Conservation (phyloP, 2,113 vertebrate species). For the Neolamprologus cancellatus region DNA sequence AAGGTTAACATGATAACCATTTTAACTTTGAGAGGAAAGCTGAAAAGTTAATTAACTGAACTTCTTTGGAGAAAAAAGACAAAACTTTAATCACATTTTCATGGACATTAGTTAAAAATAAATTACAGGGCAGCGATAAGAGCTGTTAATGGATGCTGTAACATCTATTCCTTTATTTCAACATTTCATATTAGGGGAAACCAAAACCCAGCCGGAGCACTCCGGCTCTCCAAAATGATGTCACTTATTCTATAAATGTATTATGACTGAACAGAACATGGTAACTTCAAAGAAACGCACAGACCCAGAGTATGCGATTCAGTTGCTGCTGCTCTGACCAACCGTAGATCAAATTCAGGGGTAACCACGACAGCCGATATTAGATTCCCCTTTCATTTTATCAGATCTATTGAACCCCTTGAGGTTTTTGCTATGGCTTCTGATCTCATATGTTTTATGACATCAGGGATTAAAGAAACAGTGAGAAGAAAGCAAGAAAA, state of each 20-base stretch:
- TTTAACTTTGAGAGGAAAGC: not conserved
- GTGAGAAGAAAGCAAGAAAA: not conserved
- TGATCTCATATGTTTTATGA: not conserved
- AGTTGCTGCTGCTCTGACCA: not conserved
- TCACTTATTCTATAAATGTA: not conserved
- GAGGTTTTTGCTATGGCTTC: not conserved
- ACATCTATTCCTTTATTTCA: not conserved
- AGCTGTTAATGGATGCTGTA: not conserved
- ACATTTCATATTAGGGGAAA: not conserved
- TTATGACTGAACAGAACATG: not conserved
- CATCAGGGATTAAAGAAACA: not conserved
- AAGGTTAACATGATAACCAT: not conserved
- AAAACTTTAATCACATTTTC: not conserved
- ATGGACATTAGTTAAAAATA: not conserved
- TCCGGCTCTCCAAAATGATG: not conserved
- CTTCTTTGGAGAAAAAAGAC: not conserved
- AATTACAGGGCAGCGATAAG: not conserved
- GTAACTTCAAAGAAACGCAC: not conserved
- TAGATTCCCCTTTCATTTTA: constrained; percentile 33
- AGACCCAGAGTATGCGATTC: not conserved
- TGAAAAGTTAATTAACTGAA: not conserved
- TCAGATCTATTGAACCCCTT: not conserved
- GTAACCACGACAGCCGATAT: constrained; percentile 25
- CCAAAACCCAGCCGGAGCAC: not conserved
- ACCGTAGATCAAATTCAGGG: constrained; percentile 24